Evolutionary conservation across 2,888 invertebrate species (phyloP).

Genomic region (Cheilosia vernalis): DNA sequence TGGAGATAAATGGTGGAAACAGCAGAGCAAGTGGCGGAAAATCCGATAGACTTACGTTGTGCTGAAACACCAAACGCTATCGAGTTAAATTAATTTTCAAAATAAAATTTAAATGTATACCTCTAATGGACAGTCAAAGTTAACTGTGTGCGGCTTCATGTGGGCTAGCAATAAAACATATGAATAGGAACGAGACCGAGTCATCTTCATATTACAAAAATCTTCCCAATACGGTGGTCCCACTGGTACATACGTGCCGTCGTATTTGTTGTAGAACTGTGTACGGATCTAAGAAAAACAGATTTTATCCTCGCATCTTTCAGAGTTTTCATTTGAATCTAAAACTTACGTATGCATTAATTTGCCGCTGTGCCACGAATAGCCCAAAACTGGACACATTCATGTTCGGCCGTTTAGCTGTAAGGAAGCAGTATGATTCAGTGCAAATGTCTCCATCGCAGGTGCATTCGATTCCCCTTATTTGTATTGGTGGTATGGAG

Average conservation of each 20-base stretch:
- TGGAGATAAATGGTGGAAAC: constrained; percentile 12
- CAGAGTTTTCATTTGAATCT: not conserved
- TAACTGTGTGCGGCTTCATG: not conserved
- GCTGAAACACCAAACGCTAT: not conserved
- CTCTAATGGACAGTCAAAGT: constrained; percentile 24
- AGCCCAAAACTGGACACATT: constrained; percentile 24
- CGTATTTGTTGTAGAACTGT: constrained; percentile 28
- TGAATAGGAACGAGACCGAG: constrained; percentile 9
- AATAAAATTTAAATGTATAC: not conserved
- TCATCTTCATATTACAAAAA: constrained; percentile 14
- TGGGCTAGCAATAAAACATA: not conserved
- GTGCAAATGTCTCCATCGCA: constrained; percentile 5
- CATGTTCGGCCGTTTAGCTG: not conserved
- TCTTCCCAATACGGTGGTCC: constrained; percentile 18
- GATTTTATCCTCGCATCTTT: too few relatives aligned
- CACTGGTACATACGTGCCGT: not conserved
- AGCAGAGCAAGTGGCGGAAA: constrained; percentile 20
- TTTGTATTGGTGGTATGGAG: constrained; percentile 8
- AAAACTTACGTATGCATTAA: constrained; percentile 6
- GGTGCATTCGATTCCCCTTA: constrained; percentile 22
- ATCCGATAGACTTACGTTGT: not conserved
- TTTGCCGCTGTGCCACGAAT: not conserved
- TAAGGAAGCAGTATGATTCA: constrained; percentile 14
- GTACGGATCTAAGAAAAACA: constrained; percentile 3
- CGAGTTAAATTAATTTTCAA: not conserved